Percentiles rank a stretch among this genome's conserved stretches.
phyloP scores from a whole-genome alignment of 2,888 invertebrate genomes.

The Drosophila ustulata region DNA sequence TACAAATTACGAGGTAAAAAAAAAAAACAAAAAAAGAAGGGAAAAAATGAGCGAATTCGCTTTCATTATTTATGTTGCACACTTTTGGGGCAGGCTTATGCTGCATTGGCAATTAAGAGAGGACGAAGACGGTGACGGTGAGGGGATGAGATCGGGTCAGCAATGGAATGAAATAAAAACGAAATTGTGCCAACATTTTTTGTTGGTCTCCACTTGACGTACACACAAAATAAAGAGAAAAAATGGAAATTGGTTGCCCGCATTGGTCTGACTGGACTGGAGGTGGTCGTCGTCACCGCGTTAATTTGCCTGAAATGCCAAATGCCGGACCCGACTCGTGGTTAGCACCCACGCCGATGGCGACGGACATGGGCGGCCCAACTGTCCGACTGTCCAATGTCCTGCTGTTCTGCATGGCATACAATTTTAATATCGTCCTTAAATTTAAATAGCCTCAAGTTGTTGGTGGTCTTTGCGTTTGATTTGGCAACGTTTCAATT shows the following conservation, averaged over 20 bases:
- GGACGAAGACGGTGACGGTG: neutral
- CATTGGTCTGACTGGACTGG: neutral
- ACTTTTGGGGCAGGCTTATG: constrained; percentile 2
- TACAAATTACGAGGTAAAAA: constrained; percentile 2
- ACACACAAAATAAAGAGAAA: neutral
- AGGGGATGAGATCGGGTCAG: neutral
- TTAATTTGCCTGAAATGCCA: constrained; percentile 66
- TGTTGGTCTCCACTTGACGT: constrained; percentile 17
- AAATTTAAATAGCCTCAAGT: constrained; percentile 73
- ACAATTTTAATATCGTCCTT: constrained; percentile 72
- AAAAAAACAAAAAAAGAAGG: neutral
- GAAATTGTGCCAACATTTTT: constrained; percentile 29
- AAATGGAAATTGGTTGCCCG: constrained; percentile 4
- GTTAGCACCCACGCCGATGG: constrained; percentile 64
- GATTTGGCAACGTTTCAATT: constrained; percentile 62
- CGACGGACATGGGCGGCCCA: constrained; percentile 12
- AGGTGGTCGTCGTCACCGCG: constrained; percentile 19
- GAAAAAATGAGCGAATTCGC: neutral
- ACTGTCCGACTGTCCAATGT: constrained; percentile 41
- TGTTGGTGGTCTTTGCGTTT: constrained; percentile 53
- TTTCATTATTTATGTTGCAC: constrained; percentile 34
- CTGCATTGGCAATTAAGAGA: constrained; percentile 40
- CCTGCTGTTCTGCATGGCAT: constrained; percentile 46
- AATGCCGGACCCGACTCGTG: constrained; percentile 43
- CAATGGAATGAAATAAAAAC: constrained; percentile 40